Percentiles rank a stretch among this genome's conserved stretches.
Evolutionary conservation across 2,888 invertebrate species (phyloP).

Genomic region (Homarus gammarus): DNA sequence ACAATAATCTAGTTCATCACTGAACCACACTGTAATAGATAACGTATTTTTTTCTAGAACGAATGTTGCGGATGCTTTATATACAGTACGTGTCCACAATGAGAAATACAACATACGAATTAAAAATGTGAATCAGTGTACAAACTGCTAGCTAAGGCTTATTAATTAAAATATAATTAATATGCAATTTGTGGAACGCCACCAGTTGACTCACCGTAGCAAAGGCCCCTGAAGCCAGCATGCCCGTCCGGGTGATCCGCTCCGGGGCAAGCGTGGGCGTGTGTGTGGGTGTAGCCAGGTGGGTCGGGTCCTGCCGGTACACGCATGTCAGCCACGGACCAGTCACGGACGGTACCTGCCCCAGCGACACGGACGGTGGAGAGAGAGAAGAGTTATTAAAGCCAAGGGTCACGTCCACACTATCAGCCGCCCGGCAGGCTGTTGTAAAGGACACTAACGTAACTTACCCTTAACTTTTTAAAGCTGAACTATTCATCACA

Average conservation of each 20-base stretch:
- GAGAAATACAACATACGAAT: too few relatives aligned
- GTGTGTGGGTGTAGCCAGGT: neutral
- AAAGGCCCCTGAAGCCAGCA: conserved; percentile 53
- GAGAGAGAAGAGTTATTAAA: neutral
- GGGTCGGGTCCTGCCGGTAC: conserved; percentile 44
- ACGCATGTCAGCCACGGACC: conserved; percentile 62
- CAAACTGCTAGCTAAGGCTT: neutral
- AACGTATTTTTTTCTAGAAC: too few relatives aligned
- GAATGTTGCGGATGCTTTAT: too few relatives aligned
- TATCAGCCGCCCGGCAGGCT: too few relatives aligned
- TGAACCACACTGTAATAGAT: too few relatives aligned
- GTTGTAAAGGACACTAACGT: too few relatives aligned
- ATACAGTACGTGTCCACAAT: too few relatives aligned
- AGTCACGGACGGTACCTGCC: conserved; percentile 49
- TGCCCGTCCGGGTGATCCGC: conserved; percentile 28
- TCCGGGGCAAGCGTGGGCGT: conserved; percentile 37
- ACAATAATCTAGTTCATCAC: too few relatives aligned
- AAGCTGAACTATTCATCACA: too few relatives aligned
- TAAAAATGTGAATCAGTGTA: too few relatives aligned
- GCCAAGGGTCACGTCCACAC: neutral
- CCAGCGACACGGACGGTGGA: neutral
- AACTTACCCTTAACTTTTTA: too few relatives aligned
- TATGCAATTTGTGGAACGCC: too few relatives aligned
- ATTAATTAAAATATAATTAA: neutral
- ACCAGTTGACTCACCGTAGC: conserved; percentile 51